Evolutionary conservation across 2,113 vertebrate species (phyloP).

Genomic region (Tachycineta bicolor): DNA sequence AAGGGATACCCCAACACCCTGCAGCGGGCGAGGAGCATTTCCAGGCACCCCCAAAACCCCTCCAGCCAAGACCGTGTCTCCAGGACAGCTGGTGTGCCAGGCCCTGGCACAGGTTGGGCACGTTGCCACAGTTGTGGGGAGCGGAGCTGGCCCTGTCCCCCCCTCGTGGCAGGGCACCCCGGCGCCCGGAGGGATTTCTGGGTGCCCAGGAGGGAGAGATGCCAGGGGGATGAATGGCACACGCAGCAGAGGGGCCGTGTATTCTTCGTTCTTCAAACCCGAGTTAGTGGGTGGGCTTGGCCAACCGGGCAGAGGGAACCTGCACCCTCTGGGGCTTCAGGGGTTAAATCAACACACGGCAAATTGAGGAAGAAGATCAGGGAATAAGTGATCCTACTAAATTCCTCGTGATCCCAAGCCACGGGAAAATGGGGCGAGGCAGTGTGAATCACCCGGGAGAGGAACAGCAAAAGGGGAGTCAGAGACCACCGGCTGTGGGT

Average conservation of each 20-base stretch:
- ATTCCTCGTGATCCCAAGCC: constrained; percentile 26
- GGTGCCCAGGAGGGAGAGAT: not conserved
- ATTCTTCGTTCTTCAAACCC: accelerated
- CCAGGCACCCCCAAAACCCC: accelerated
- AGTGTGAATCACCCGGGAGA: not conserved
- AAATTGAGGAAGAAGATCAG: constrained; percentile 38
- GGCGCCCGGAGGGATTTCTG: accelerated
- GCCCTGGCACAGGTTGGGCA: not conserved
- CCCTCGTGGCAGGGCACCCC: accelerated
- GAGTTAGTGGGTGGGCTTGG: not conserved
- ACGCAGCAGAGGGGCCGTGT: accelerated
- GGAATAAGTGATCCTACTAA: constrained; percentile 33
- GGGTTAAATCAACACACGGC: not conserved
- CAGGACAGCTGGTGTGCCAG: accelerated
- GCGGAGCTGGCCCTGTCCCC: not conserved
- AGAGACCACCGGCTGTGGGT: not conserved
- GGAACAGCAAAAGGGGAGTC: not conserved
- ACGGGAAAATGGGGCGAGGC: not conserved
- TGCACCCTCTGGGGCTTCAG: accelerated
- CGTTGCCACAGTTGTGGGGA: accelerated
- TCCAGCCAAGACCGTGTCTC: accelerated
- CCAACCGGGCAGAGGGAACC: accelerated
- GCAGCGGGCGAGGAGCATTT: not conserved
- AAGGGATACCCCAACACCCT: not conserved
- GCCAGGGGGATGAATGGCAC: accelerated